Evolutionary conservation across 35 echinoderm and acorn worm genomes (phyloP), one percentile per base, ranked within the genome.

Genomic region (Amphiura filiformis): DNA sequence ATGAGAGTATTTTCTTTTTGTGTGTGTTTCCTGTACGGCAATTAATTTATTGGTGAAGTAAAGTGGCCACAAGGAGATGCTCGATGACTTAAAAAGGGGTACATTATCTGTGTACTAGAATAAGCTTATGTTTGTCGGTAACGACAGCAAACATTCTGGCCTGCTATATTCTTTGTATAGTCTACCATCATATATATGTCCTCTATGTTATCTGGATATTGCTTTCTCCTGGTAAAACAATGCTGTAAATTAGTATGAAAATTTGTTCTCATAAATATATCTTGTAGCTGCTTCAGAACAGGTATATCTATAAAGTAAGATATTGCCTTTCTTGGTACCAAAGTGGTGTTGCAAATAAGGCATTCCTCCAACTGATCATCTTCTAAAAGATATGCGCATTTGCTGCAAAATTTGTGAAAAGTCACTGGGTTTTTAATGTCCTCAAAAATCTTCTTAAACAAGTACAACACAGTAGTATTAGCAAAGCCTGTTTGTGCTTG

Each of bases 121-220:
- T 13, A 94, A 78, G 13, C 86, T 88, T 17, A 94, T 37, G 64
- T 94, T 94, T 30, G 91, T 13, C 31, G n/a, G 1, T 23, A 82
- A 57, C n/a, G 32, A 0, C 13, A 94, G 57, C 70, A 94, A 87
- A 0, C 64, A 31, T n/a, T 42, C 52, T 39, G 26, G n/a, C 33
- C 3, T 12, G 28, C 33, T 81, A 23, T 76, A 34, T 79, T 70
- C 37, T 31, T 86, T 26, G 37, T 93, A 93, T 32, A 85, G 34
- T 0, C 49, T 23, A 1, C 88, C 93, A 94, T 94, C 93, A 91
- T n/a, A n/a, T 87, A 94, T 42, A 94, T 94, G 76, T 94, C 93
- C 39, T 93, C 92, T 32, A 90, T 90, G 42, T 94, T 94, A 37
- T 42, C 80, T 42, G 15, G 7, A 26, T 35, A 35, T 57, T 75